Evolutionary conservation across 1,140 invertebrate species (phyloP), one percentile per base, ranked within the genome.

Genomic region (Apis cerana): DNA sequence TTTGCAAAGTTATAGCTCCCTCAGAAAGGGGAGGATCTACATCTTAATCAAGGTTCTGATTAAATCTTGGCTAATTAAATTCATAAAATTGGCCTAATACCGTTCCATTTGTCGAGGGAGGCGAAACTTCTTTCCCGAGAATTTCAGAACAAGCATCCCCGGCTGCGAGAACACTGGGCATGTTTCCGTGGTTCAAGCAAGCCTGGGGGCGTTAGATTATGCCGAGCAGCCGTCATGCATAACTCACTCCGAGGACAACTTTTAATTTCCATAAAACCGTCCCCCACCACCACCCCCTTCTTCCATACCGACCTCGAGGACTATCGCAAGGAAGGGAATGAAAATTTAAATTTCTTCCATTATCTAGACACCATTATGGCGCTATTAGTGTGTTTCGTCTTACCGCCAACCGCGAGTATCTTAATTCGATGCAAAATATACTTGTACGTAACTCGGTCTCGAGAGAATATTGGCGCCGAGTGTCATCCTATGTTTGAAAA

Each of bases 221-320:
- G 68, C 54, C 43, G 69, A 27, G 59, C 78, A 43, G 59, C n/a
- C 54, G 59, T n/a, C 48, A 76, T 64, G 85, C 90, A 91, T 92
- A 91, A 92, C 89, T 92, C 89, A 88, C 80, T 82, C 69, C 62
- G 72, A 77, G 82, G 78, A 90, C 83, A 91, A 92, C 89, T 91
- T 92, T 92, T 92, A 92, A 92, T 92, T 92, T 92, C 86, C 92
- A 92, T 92, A 91, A 90, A 91, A 90, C 85, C 85, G 85, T 88
- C 90, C 89, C 58, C 10, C 21, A 59, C 19, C 65, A 33, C 33
- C 43, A 2, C 65, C 12, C 7, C 2, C 1, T 50, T 48, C 33
- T 21, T 43, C 21, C 65, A 48, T n/a, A 7, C 1, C 8, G 19
- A 68, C 43, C 19, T 13, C 3, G 12, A 50, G 43, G 7, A 48